Base-by-base conservation (phyloP, 2,888 invertebrate genomes). In the Sinotaia quadrata region DNA sequence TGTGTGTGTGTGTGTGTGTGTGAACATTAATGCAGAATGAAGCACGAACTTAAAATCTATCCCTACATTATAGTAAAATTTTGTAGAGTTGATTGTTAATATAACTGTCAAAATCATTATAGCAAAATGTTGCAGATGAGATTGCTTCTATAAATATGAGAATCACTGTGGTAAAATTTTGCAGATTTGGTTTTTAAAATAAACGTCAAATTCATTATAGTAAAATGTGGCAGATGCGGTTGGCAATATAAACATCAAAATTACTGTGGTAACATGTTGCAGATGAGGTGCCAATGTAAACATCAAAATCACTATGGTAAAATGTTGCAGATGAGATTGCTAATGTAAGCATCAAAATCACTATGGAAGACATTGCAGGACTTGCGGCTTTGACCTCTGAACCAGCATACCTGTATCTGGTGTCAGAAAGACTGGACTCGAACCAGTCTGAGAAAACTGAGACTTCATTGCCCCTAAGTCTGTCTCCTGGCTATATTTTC, bases 401-500 rank as follows among this genome's bases (percentile, higher is more conserved):
- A 10, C 54, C 67, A 4, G 60, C 67, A 21, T 76, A 75, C 56
- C 76, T 78, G 5, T 74, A 67, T 12, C 56, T 79, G 49, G 72
- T 76, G 24, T 76, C 74, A 8, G 67, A 72, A 49, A 68, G 72
- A 2, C 49, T 49, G 0, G 52, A 66, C 29, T 66, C 68, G 2
- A 36, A 58, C 7, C 51, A 68, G 34, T 31, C 67, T 0, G 74
- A 73, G 56, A 56, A 29, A 24, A 69, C 74, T 2, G 75, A 74
- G 52, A 67, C 70, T 8, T 67, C 69, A 12, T 49, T 81, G 5
- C 68, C 78, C 10, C 67, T 79, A 21, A 75, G 72, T 24, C 68
- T 74, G 34, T 70, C 71, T 2, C 75, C 78, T 8, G 79, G 80
- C 8, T 78, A 72, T 47, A 76, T 78, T 33, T 81, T 81, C 65